Conservation (phyloP, 2,888 invertebrate species). For the Latrodectus elegans region DNA sequence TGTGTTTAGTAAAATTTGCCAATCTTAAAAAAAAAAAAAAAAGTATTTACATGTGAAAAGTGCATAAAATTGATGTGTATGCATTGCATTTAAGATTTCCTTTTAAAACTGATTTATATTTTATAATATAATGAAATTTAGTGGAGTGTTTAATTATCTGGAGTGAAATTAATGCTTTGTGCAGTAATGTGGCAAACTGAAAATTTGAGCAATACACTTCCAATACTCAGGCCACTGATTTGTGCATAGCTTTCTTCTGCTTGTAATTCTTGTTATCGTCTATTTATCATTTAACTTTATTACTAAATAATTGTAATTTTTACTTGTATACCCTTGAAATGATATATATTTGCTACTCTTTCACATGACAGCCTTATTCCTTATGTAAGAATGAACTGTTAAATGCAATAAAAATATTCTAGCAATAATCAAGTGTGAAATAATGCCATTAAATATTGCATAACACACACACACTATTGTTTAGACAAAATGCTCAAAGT, state of each 20-base stretch:
- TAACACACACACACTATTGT: no score
- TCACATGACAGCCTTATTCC: no score
- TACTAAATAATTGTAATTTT: constrained; percentile 15
- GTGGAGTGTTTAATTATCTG: not conserved
- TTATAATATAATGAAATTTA: not conserved
- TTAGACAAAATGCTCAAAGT: no score
- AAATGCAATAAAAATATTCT: no score
- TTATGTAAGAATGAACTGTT: no score
- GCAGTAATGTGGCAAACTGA: not conserved
- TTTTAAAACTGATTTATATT: not conserved
- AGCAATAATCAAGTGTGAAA: no score
- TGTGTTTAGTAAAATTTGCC: not conserved
- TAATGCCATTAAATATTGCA: no score
- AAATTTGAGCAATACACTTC: not conserved
- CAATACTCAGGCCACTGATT: not conserved
- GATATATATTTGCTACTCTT: not conserved
- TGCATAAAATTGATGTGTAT: not conserved
- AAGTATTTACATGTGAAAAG: not conserved
- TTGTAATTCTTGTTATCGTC: constrained; percentile 25
- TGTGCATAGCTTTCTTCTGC: constrained; percentile 13
- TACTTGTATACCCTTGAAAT: not conserved
- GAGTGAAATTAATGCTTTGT: not conserved
- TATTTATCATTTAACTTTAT: not conserved
- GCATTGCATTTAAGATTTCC: not conserved
- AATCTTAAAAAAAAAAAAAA: not conserved